Conservation (phyloP, 2,797 vertebrate species). For the Scolopax rusticola region DNA sequence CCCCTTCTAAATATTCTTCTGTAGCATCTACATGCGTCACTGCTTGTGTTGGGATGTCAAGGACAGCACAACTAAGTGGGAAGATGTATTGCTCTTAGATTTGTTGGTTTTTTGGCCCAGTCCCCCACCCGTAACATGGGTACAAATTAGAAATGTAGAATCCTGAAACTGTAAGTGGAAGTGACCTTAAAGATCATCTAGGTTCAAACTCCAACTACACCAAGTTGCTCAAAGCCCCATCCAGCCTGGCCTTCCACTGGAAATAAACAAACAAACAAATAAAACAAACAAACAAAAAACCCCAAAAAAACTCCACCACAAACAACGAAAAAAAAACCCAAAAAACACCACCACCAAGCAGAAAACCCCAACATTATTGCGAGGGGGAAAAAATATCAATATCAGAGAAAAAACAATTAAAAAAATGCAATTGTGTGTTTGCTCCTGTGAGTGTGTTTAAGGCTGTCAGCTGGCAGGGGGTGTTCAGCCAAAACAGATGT, state of each 20-base stretch:
- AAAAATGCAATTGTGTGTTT: neutral
- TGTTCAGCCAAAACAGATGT: conserved; percentile 48
- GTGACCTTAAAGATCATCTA: too few relatives aligned
- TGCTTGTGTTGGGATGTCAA: neutral
- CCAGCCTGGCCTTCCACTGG: accelerated
- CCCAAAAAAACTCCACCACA: too few relatives aligned
- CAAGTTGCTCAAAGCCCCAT: neutral
- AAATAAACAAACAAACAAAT: neutral
- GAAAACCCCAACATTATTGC: neutral
- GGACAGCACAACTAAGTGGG: neutral
- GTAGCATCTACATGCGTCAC: neutral
- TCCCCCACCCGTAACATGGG: too few relatives aligned
- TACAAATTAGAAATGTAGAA: neutral
- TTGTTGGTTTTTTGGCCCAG: neutral
- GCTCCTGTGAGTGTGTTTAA: neutral
- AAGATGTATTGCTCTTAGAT: neutral
- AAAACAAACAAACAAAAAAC: neutral
- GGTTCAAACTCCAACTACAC: neutral
- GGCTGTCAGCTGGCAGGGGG: neutral
- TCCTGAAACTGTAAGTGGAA: neutral
- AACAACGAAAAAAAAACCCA: too few relatives aligned
- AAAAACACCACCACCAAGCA: too few relatives aligned
- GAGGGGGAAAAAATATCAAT: neutral
- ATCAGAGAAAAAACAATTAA: neutral
- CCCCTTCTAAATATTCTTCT: neutral